phyloP scores from a whole-genome alignment of 2,797 vertebrate species.

The Sebastes iracundus region DNA sequence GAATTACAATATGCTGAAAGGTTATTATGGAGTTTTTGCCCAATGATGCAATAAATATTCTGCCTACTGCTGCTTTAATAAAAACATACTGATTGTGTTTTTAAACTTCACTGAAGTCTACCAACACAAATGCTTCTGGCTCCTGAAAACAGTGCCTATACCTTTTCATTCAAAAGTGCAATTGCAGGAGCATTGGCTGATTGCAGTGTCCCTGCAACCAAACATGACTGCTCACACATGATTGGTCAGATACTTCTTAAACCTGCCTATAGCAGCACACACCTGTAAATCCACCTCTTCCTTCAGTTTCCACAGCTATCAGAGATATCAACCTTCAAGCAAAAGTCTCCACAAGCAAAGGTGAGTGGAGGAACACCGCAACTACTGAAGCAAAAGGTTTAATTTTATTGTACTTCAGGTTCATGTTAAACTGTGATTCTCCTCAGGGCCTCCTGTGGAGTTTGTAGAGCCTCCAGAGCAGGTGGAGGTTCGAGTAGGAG shows the following conservation, averaged over 20 bases:
- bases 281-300: conserved; percentile 32
- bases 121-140: background rate
- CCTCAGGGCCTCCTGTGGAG: conserved; percentile 67
- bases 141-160: background rate
- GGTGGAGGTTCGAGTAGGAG: conserved; percentile 74
- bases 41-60: background rate
- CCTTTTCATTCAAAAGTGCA: background rate
- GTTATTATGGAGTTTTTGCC: too few relatives aligned
- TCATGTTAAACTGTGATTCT: background rate
- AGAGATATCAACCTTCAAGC: conserved; percentile 13
- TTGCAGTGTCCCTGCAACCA: conserved; percentile 26
- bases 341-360: conserved; percentile 30
- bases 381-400: background rate
- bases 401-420: background rate
- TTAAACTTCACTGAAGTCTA: background rate
- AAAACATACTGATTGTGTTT: background rate
- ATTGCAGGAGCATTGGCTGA: background rate
- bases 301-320: conserved; percentile 39
- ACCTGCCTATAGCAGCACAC: background rate
- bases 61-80: background rate
- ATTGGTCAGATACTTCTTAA: conserved; percentile 51
- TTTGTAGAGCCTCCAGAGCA: conserved; percentile 76
- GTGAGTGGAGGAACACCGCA: conserved; percentile 22
- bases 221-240: conserved; percentile 36
- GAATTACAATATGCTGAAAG: too few relatives aligned